Base-by-base conservation (phyloP, 1,140 invertebrate species). In the Zaprionus davidi region DNA sequence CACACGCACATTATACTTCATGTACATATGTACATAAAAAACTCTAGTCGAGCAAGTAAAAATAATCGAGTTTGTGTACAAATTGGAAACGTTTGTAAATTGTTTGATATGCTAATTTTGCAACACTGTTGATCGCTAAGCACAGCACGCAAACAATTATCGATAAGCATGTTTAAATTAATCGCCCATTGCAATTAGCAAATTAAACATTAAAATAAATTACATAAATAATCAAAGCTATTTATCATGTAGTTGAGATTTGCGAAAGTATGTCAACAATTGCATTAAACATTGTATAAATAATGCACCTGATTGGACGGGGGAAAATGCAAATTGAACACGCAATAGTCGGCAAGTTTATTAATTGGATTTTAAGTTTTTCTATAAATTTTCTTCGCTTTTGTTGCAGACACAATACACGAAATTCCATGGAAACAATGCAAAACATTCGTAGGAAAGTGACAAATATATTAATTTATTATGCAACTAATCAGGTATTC, bases 391-490 rank as follows among this genome's bases (percentile, higher is more conserved):
- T 46, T 36, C 36, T 11, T 12, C 24, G 28, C 17, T 72, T 74
- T 76, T 82, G 63, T 44, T 60, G 3, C 41, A 46, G 41, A 17
- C 41, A 46, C 41, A 46, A 46, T 46, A 17, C 7, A 46, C 41
- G n/a, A 46, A 66, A 74, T 79, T 79, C 57, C 78, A 15, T 20
- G 41, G 44, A 71, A 73, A 70, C 72, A 62, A 63, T 70, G 38
- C 58, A 13, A 74, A 53, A 41, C 56, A 68, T 62, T 56, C 28
- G n/a, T 17, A 46, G 22, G 28, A 41, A 76, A 66, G 84, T 83
- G 84, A 88, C 74, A 88, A 79, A 77, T 72, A 80, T 87, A 83
- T 81, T 46, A 80, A 87, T 87, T 83, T 87, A 87, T 87, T 86
- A 80, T 78, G 78, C 83, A 72, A 79, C 77, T 86, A 80, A 86